Evolutionary conservation across 37 sponge, comb jelly and placozoan genomes (phyloP).

Genomic region (Oscarella lobularis): DNA sequence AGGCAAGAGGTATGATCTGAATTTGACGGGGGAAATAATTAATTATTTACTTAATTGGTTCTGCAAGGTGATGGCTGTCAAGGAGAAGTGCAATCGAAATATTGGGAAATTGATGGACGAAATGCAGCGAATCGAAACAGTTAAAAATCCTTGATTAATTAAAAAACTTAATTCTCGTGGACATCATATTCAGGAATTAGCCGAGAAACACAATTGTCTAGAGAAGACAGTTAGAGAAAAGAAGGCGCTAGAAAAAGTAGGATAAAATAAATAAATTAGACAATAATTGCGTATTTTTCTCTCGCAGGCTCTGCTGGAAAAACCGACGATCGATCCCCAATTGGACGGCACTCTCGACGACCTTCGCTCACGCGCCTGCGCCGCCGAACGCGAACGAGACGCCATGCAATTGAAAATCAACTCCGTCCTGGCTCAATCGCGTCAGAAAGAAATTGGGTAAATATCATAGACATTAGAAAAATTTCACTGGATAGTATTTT

Average conservation of each 20-base stretch:
- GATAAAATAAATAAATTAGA: neutral
- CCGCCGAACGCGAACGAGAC: constrained; percentile 52
- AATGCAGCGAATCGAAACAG: constrained; percentile 59
- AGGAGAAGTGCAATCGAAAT: constrained; percentile 54
- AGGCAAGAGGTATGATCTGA: constrained; percentile 34
- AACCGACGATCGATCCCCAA: constrained; percentile 19
- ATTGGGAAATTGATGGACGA: constrained; percentile 63
- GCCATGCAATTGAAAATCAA: constrained; percentile 31
- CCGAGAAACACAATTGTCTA: constrained; percentile 27
- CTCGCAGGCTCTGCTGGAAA: constrained; percentile 11
- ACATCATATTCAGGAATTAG: constrained; percentile 30
- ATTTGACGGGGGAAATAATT: too few species aligned
- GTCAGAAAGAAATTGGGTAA: constrained; percentile 34
- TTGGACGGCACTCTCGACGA: constrained; percentile 23
- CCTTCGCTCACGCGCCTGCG: constrained; percentile 20
- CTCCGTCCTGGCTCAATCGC: neutral
- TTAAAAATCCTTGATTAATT: neutral
- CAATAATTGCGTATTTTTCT: neutral
- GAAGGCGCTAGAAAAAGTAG: constrained; percentile 32
- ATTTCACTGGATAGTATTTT: neutral
- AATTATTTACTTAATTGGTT: too few species aligned
- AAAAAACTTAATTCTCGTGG: neutral
- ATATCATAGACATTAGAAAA: neutral
- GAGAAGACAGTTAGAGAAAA: constrained; percentile 44
- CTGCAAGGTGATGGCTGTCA: too few species aligned